A percentile compares a stretch with the other conserved stretches of the same genome.
Evolutionary conservation across 2,888 invertebrate genomes (phyloP).

Genomic region (Drosophila monieri): DNA sequence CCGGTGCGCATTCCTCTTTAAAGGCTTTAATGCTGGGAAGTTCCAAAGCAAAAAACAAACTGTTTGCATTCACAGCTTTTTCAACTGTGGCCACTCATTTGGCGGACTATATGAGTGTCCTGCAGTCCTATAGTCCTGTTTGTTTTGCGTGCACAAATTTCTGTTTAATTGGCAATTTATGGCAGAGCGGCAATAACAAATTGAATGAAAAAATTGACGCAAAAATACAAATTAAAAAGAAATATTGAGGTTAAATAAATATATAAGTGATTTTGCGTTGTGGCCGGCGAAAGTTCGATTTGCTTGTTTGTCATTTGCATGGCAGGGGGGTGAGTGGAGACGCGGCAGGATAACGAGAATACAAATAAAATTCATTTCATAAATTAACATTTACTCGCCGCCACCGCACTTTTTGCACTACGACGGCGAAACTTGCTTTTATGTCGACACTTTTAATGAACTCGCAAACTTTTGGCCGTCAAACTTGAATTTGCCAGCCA

Average conservation of each 20-base stretch:
- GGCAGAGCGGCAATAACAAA: constrained; percentile 14
- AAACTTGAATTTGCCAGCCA: constrained; percentile 36
- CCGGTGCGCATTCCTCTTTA: constrained; percentile 8
- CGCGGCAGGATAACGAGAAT: constrained; percentile 9
- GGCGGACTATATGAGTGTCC: background rate
- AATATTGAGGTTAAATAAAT: constrained; percentile 36
- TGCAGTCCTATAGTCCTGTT: constrained; percentile 22
- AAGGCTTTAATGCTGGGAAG: constrained; percentile 33
- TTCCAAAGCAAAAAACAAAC: constrained; percentile 8
- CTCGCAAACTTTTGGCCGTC: constrained; percentile 60
- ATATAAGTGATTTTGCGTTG: constrained; percentile 53
- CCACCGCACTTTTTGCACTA: constrained; percentile 16
- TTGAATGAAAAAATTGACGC: background rate
- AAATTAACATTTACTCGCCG: constrained; percentile 57
- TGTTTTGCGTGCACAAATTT: constrained; percentile 56
- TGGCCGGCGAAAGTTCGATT: constrained; percentile 18
- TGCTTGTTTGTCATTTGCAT: constrained; percentile 22
- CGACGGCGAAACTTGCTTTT: constrained; percentile 19
- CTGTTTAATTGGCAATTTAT: constrained; percentile 71
- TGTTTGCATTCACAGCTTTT: constrained; percentile 33
- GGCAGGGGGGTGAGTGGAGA: background rate
- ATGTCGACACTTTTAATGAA: constrained; percentile 56
- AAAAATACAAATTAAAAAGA: constrained; percentile 6
- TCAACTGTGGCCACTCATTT: constrained; percentile 41
- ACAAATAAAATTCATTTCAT: constrained; percentile 53